Conservation (phyloP, 2,113 vertebrate species). For the Trichechus manatus region DNA sequence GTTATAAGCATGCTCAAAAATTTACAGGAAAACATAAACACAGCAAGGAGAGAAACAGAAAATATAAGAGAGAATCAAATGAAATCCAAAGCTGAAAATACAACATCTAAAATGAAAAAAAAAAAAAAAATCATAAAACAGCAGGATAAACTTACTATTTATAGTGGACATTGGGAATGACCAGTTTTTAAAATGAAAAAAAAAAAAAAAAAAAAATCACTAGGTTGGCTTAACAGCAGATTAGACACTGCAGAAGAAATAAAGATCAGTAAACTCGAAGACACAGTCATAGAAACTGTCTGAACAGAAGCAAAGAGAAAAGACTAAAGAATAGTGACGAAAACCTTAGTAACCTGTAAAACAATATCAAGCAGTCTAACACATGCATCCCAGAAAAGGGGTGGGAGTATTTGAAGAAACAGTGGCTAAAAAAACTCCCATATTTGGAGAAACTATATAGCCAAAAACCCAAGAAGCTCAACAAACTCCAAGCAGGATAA, state of each 20-base stretch:
- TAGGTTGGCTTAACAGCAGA: background rate
- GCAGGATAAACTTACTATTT: background rate
- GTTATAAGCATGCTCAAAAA: background rate
- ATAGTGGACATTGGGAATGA: background rate
- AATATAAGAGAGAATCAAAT: background rate
- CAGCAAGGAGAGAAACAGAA: background rate
- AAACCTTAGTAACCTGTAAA: background rate
- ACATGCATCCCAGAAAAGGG: background rate
- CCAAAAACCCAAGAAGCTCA: background rate
- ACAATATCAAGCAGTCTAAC: background rate
- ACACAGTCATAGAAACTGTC: background rate
- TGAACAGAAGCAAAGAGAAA: slow-evolving; percentile 7
- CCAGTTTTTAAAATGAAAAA: background rate
- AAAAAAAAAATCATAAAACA: background rate
- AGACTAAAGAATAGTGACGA: background rate
- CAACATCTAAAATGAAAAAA: background rate
- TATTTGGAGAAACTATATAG: background rate
- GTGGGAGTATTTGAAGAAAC: background rate
- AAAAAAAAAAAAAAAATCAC: background rate
- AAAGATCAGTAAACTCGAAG: slow-evolving; percentile 25
- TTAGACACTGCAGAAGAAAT: background rate
- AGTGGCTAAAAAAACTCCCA: background rate
- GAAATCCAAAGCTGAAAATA: slow-evolving; percentile 34
- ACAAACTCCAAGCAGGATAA: background rate
- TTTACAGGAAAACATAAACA: slow-evolving; percentile 41